Percentiles rank a stretch among this genome's conserved stretches.
Evolutionary conservation across 2,888 invertebrate genomes (phyloP).

Genomic region (Galerucella calmariensis): DNA sequence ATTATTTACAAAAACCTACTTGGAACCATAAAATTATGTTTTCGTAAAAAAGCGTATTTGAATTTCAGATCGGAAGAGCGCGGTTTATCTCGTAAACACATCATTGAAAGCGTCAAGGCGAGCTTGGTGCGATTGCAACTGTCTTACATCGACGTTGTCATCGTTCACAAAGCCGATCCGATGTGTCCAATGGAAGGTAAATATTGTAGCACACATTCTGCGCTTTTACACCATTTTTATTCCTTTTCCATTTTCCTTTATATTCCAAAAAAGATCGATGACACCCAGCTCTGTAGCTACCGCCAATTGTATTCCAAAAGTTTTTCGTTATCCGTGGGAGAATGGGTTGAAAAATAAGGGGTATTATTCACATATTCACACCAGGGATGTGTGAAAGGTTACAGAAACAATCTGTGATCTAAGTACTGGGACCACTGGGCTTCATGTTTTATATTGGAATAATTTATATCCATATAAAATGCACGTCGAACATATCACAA

Average conservation of each 20-base stretch:
- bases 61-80: constrained; percentile 88
- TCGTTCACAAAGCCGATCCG: constrained; percentile 95
- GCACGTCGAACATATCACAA: too few relatives aligned
- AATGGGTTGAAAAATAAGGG: neutral
- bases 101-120: constrained; percentile 92
- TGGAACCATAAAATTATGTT: neutral
- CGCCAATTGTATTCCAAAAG: neutral
- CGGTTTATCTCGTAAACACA: constrained; percentile 95
- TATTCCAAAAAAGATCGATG: too few relatives aligned
- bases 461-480: too few relatives aligned
- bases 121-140: constrained; percentile 90
- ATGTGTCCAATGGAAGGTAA: constrained; percentile 99
- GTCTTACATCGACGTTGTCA: constrained; percentile 94
- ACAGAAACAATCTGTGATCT: too few relatives aligned
- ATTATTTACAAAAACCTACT: too few relatives aligned
- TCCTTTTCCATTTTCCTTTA: too few relatives aligned
- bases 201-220: neutral
- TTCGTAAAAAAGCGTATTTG: constrained; percentile 45
- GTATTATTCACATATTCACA: too few relatives aligned
- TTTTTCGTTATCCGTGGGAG: neutral
- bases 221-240: neutral
- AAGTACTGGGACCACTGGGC: too few relatives aligned
- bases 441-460: too few relatives aligned
- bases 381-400: too few relatives aligned
- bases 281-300: too few relatives aligned